Evolutionary conservation across 2,113 vertebrate genomes (phyloP), one percentile per base, ranked within the genome.

Genomic region (Notarius quadriscutis): DNA sequence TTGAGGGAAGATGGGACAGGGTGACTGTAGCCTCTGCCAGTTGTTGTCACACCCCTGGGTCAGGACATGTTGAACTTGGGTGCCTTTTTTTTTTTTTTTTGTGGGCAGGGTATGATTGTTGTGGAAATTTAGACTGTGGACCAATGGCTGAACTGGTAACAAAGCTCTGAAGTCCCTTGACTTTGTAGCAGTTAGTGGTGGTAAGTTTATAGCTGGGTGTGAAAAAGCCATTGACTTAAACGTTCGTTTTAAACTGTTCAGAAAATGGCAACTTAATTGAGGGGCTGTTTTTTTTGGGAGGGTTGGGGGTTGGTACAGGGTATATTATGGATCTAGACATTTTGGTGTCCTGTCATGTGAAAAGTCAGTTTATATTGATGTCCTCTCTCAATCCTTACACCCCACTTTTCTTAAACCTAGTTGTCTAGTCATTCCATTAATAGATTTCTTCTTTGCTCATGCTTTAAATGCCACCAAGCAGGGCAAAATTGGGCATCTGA

Each of bases 401-500:
- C n/a, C 9, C 78, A 17, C 84, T 63, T 80, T 69, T 60, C 67
- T 84, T 0, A 82, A 84, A 72, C 67, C 34, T 77, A 69, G 48
- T 63, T 62, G 85, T 88, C 50, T 65, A 84, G 90, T 91, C 92
- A 90, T 92, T 93, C 91, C 91, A 89, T 85, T 86, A 88, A 55
- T 77, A 14, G 9, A 4, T 4, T 30, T 65, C 12, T 65, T 41
- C 1, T 14, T n/a, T 41, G 1, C 4, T 81, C 27, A 34, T 5
- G 7, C 12, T 74, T 25, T 41, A 27, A 62, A 51, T 80, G 5
- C 50, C 79, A 1, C 80, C 60, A 67, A 41, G 84, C 86, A 90
- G 91, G 90, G 88, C 87, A 86, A 87, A 90, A 86, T 87, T 48
- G 87, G 88, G 90, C 88, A 91, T 41, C 84, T 91, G 88, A 84